Base-by-base conservation (phyloP, 2,797 vertebrate genomes). In the Cephalopachus bancanus region DNA sequence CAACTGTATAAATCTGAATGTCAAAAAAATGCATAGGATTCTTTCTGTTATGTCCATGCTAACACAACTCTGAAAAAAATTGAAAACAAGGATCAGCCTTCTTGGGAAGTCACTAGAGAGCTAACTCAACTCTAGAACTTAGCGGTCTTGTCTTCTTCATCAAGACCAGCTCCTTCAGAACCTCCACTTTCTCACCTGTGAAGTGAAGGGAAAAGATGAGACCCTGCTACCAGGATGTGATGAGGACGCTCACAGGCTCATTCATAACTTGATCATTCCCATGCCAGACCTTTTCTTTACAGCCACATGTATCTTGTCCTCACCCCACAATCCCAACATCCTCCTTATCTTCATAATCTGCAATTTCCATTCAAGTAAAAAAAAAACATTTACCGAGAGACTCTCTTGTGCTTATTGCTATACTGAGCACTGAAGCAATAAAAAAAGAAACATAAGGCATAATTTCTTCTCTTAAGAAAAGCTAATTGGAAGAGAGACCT, bases 401-500 rank as follows among this genome's bases (percentile, higher is more conserved):
- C 20, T 55, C 53, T 75, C 78, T 53, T 28, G 49, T 22, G 15
- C 28, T 89, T 76, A 53, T 15, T 22, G n/a, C 60, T 88, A 19
- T 60, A 12, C 10, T 24, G 19, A 62, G 51, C 15, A 44, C 83
- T 4, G 53, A 92, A 91, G 37, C 16, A 89, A 91, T 24, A 5
- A 74, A 79, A 51, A 65, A 85, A 37, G 6, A 72, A 95, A 83
- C 2, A 9, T 7, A 78, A 87, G 33, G 57, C 10, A 33, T 49
- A 20, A 19, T 86, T 89, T 93, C 33, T 95, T 83, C 19, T 20
- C 65, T 81, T 62, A 53, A 93, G 57, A 33, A 88, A 78, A 85
- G 28, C 28, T 71, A 83, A 87, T 14, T 64, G 26, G 64, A 92
- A 95, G 62, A 69, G 51, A 94, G 30, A 0, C 10, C 64, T 89